phyloP scores from a whole-genome alignment of 2,888 invertebrate genomes.

The Lithophane semibrunnea region DNA sequence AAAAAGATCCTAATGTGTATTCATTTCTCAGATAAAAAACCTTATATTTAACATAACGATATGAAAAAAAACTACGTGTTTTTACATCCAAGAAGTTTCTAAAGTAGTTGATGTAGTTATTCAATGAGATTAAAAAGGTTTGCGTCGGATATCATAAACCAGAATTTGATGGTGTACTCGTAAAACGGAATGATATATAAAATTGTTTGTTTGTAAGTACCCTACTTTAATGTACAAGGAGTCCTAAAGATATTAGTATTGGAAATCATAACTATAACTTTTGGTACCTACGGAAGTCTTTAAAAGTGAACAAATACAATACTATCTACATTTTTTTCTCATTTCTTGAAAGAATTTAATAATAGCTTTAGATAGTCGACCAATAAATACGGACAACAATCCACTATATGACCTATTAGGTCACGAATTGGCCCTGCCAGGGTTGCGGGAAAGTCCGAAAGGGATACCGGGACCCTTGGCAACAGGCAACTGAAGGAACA shows the following conservation, averaged over 20 bases:
- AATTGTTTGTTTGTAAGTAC: conserved; percentile 58
- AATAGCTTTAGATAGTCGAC: too few species aligned
- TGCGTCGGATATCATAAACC: conserved; percentile 52
- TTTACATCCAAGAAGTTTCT: conserved; percentile 28
- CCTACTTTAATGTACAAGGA: conserved; percentile 26
- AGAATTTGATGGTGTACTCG: conserved; percentile 48
- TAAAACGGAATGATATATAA: conserved; percentile 54
- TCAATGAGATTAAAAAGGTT: conserved; percentile 46
- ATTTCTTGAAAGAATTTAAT: too few species aligned
- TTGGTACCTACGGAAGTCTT: too few species aligned
- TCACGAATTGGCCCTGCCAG: too few species aligned
- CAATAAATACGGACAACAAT: too few species aligned
- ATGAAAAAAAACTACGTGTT: conserved; percentile 11
- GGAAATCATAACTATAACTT: conserved; percentile 20
- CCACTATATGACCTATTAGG: too few species aligned
- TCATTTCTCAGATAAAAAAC: not conserved
- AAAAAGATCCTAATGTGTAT: not conserved
- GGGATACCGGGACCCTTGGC: too few species aligned
- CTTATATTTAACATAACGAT: conserved; percentile 9
- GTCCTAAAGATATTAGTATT: conserved; percentile 14
- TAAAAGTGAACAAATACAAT: too few species aligned
- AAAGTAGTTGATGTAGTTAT: conserved; percentile 16
- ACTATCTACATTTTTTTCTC: too few species aligned
- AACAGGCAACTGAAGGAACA: too few species aligned
- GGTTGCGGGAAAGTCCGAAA: too few species aligned